These are phyloP conservation scores for Pterois miles DNA, from an alignment of 2,797 vertebrate genomes.

Conservation along the genomic window DNA sequence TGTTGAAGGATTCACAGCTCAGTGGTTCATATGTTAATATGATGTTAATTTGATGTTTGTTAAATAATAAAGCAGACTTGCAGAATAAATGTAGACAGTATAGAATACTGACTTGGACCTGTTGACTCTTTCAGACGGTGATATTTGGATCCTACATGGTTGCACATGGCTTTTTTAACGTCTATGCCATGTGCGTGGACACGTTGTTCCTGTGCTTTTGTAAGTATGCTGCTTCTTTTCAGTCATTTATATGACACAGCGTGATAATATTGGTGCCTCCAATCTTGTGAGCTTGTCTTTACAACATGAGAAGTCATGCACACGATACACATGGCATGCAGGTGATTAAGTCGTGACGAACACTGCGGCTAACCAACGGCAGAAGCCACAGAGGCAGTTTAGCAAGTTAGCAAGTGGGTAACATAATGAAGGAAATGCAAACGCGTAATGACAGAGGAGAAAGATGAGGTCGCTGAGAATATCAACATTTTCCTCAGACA, in stretches of 20 bases:
- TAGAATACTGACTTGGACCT: neutral
- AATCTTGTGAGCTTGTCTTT: too few species aligned
- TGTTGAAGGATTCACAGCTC: neutral
- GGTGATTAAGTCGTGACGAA: too few species aligned
- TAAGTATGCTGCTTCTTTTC: constrained; percentile 82
- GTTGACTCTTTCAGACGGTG: constrained; percentile 86
- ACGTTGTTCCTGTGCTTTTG: constrained; percentile 98
- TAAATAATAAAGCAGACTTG: neutral
- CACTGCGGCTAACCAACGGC: too few species aligned
- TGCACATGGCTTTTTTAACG: constrained; percentile 96
- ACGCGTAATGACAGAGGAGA: too few species aligned
- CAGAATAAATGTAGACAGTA: neutral
- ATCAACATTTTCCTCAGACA: too few species aligned
- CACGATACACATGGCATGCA: too few species aligned
- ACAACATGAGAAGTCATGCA: too few species aligned
- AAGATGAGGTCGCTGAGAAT: too few species aligned
- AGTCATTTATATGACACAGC: neutral
- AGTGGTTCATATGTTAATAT: neutral
- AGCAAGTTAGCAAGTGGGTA: too few species aligned
- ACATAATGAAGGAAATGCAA: too few species aligned
- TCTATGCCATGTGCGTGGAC: constrained; percentile 97
- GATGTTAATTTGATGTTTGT: neutral
- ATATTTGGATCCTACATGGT: constrained; percentile 94
- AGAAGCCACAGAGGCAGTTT: too few species aligned
- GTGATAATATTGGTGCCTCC: neutral